A percentile compares a stretch with the other conserved stretches of the same genome.
These are phyloP conservation scores for Tangara arthus DNA, from an alignment of 2,797 vertebrate species.

Conservation along the genomic window DNA sequence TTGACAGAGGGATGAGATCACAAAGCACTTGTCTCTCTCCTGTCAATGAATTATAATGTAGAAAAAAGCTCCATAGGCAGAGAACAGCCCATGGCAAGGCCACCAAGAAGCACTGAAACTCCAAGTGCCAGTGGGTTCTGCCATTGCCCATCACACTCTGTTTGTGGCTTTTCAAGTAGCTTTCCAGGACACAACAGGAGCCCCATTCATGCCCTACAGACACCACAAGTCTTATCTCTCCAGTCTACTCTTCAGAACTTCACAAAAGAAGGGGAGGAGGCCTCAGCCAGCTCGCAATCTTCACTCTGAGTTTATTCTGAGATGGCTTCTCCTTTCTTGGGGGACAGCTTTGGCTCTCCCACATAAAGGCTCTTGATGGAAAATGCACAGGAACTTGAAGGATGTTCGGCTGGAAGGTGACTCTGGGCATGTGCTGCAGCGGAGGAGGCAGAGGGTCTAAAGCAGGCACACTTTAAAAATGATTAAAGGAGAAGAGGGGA, in stretches of 20 bases:
- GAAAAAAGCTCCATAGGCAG: neutral
- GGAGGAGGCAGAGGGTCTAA: neutral
- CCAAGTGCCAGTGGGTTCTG: neutral
- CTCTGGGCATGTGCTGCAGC: neutral
- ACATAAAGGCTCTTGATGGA: neutral
- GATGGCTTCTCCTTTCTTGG: neutral
- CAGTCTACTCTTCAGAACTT: neutral
- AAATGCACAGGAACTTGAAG: neutral
- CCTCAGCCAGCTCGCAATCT: neutral
- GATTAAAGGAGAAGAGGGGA: constrained; percentile 26
- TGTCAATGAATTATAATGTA: neutral
- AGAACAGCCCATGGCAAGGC: neutral
- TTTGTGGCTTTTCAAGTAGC: neutral
- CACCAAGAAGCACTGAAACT: neutral
- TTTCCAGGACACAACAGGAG: neutral
- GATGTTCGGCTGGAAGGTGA: neutral
- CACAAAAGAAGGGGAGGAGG: neutral
- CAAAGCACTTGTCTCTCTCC: neutral
- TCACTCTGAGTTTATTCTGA: neutral
- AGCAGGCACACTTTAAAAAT: neutral
- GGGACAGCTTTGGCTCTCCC: neutral
- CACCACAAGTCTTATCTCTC: neutral
- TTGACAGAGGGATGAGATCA: neutral
- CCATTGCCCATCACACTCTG: neutral
- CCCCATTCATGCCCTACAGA: neutral